Percentiles rank a stretch among this genome's conserved stretches.
phyloP scores from a whole-genome alignment of 2,113 vertebrate species.

The Vidua chalybeata region DNA sequence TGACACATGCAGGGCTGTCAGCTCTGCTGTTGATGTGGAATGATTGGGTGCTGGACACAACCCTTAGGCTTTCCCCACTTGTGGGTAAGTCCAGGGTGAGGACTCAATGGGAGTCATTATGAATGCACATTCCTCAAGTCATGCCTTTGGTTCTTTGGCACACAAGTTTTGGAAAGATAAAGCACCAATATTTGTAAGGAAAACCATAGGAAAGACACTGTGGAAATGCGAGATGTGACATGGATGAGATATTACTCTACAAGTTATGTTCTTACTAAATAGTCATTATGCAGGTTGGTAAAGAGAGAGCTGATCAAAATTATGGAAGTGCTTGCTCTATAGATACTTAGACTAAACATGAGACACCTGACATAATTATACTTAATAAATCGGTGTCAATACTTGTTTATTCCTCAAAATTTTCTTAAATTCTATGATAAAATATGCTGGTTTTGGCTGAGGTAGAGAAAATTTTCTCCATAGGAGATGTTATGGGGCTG shows the following conservation, averaged over 20 bases:
- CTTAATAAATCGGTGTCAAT: neutral
- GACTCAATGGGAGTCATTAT: neutral
- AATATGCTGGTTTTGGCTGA: neutral
- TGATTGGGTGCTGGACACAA: no score
- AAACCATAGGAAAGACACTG: neutral
- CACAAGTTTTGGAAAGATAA: neutral
- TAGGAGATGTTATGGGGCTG: fast-evolving
- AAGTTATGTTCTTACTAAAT: neutral
- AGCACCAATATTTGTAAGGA: neutral
- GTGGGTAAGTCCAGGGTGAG: neutral
- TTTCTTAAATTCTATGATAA: neutral
- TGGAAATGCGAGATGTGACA: neutral
- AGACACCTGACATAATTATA: neutral
- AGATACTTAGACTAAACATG: neutral
- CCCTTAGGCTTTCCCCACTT: neutral
- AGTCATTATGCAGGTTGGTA: neutral
- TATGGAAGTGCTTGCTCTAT: fast-evolving
- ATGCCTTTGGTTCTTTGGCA: neutral
- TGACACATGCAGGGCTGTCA: neutral
- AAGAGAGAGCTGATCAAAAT: neutral
- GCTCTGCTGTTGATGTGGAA: neutral
- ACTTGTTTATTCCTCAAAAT: neutral
- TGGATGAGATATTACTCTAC: neutral
- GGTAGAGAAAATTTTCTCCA: neutral
- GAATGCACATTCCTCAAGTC: neutral